Conservation (phyloP, 2,797 vertebrate genomes). For the Onychomys arenicola region DNA sequence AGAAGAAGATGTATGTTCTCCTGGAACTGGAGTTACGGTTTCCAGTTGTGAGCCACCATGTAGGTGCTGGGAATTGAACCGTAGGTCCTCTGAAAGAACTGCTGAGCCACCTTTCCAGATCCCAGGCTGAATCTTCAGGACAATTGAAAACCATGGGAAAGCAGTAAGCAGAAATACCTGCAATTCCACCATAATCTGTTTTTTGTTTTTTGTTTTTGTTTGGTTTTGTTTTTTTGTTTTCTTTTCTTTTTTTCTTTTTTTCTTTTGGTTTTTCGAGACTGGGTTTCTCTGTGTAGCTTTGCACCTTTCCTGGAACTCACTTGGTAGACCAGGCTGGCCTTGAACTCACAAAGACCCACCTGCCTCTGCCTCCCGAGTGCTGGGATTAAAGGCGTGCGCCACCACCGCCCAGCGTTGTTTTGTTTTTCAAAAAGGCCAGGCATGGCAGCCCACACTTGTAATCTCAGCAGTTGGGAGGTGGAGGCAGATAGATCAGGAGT, state of each 20-base stretch:
- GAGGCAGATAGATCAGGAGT: neutral
- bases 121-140: neutral
- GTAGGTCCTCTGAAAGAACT: neutral
- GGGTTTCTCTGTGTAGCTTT: no score
- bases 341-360: no score
- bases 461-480: neutral
- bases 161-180: neutral
- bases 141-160: neutral
- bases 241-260: no score
- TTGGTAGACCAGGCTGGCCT: no score
- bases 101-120: neutral
- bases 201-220: no score
- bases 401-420: no score
- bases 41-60: neutral
- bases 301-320: no score
- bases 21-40: neutral
- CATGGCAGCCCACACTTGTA: neutral
- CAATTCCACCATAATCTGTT: neutral
- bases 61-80: neutral
- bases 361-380: no score
- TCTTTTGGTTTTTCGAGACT: no score
- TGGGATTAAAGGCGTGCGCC: no score
- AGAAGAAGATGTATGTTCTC: neutral
- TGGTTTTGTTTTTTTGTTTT: neutral
- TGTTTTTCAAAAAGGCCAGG: neutral